Conservation (phyloP, 2,888 invertebrate genomes). For the Drosophila borborema region DNA sequence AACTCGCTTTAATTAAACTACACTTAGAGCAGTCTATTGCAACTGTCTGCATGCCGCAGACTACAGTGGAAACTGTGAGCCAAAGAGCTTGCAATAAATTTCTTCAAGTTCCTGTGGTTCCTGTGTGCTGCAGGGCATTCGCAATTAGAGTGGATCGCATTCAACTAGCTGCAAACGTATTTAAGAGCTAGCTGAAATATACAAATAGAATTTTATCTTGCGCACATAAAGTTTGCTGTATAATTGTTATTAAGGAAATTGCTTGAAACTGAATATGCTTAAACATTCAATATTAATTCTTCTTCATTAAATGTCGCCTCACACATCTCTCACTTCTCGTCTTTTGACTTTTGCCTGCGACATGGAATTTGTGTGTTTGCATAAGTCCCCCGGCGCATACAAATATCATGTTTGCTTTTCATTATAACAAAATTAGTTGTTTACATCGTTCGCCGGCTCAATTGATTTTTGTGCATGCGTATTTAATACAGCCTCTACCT, state of each 20-base stretch:
- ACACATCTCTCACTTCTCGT: neutral
- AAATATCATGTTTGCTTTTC: constrained; percentile 53
- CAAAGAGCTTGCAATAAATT: constrained; percentile 59
- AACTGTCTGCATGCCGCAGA: constrained; percentile 23
- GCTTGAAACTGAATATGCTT: neutral
- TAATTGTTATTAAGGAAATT: neutral
- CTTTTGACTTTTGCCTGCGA: constrained; percentile 4
- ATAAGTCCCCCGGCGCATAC: constrained; percentile 21
- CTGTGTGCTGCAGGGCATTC: constrained; percentile 26
- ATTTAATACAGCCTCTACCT: constrained; percentile 42
- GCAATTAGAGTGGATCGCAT: neutral
- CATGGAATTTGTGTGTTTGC: neutral
- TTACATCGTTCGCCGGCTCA: constrained; percentile 33
- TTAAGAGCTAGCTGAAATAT: neutral
- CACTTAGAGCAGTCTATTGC: constrained; percentile 54
- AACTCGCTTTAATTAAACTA: constrained; percentile 72
- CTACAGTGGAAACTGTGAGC: constrained; percentile 19
- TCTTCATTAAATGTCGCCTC: neutral
- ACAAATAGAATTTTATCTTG: too few relatives aligned
- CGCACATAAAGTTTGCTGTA: too few relatives aligned
- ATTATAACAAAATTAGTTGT: constrained; percentile 69
- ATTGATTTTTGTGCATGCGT: constrained; percentile 64
- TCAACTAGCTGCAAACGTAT: neutral
- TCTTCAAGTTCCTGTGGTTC: constrained; percentile 40
- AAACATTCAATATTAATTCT: neutral